Base-by-base conservation (phyloP, 1,140 invertebrate genomes). In the Drosophila cardini region DNA sequence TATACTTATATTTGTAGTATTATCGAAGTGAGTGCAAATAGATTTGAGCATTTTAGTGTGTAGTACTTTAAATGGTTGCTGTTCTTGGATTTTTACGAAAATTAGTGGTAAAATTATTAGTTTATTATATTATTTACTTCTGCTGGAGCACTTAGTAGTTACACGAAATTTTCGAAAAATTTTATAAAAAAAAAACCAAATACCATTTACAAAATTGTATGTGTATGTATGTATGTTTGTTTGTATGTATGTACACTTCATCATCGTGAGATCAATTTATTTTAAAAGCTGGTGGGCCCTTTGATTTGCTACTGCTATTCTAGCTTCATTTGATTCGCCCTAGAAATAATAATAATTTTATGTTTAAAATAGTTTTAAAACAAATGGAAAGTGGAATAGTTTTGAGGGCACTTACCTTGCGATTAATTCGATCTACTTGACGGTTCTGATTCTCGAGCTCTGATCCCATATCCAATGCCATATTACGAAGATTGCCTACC, bases 391-490 rank as follows among this genome's bases (percentile, higher is more conserved):
- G n/a, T 30, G 2, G n/a, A 2, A 2, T 2, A 2, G 21, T 26
- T 26, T 26, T 26, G 4, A 2, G 4, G 4, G 21, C 48, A 56
- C 40, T 21, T 74, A 99, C 98, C 97, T 99, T 99, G 92, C 96
- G 95, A 94, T 99, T 98, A 93, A 99, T 99, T 93, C 98, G 96
- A 93, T 99, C 98, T 84, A 99, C 95, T 94, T 99, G 98, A 90
- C 96, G 94, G 93, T 99, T 99, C 94, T 99, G 99, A 93, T 98
- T 98, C 93, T 97, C 97, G 45, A 99, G 95, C 92, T 99, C 98
- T 79, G 97, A 99, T 65, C 98, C 98, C 98, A 99, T 99, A 93
- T 99, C 99, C 81, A 99, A 96, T 60, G 99, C 99, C 99, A 99
- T 99, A 93, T 99, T 99, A 82, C 98, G 96, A 76, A 99, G 94